A percentile compares a stretch with the other conserved stretches of the same genome.
phyloP scores from a whole-genome alignment of 2,797 vertebrate species.

The Paratrypauchen microcephalus region DNA sequence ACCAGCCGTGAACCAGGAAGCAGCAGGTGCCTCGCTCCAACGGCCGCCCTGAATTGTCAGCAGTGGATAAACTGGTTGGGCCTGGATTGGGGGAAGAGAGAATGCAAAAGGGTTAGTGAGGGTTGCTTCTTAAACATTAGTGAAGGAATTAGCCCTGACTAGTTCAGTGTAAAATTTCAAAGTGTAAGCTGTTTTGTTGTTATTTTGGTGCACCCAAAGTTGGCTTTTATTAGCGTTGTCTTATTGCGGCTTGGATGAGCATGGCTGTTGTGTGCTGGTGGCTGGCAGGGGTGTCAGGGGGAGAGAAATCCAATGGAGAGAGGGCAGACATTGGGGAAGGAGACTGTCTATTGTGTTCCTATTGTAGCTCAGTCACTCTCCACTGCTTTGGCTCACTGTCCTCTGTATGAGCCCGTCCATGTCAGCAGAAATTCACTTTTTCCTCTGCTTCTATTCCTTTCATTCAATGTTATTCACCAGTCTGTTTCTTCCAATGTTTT shows the following conservation, averaged over 20 bases:
- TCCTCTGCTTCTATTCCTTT: slow-evolving; percentile 50
- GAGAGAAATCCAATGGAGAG: slow-evolving; percentile 57
- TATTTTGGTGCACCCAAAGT: slow-evolving; percentile 29
- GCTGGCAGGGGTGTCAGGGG: slow-evolving; percentile 54
- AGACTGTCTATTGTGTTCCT: slow-evolving; percentile 68
- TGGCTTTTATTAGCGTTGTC: slow-evolving; percentile 71
- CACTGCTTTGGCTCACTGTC: slow-evolving; percentile 70
- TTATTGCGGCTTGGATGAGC: slow-evolving; percentile 71
- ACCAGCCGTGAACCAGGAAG: slow-evolving; percentile 75
- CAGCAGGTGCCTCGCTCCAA: slow-evolving; percentile 78
- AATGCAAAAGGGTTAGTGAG: slow-evolving; percentile 45
- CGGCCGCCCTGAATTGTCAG: slow-evolving; percentile 66
- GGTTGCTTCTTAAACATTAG: slow-evolving; percentile 66
- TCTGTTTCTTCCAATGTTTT: slow-evolving; percentile 55
- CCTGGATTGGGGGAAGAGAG: slow-evolving; percentile 50
- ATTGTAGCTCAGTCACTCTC: slow-evolving; percentile 75
- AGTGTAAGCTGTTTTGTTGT: slow-evolving; percentile 69
- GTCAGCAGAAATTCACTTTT: slow-evolving; percentile 72
- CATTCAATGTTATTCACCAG: slow-evolving; percentile 42
- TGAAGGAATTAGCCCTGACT: slow-evolving; percentile 71
- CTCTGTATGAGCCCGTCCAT: slow-evolving; percentile 58
- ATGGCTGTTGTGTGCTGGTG: slow-evolving; percentile 54
- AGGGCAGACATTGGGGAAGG: slow-evolving; percentile 55
- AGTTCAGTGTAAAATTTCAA: slow-evolving; percentile 70
- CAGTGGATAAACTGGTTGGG: slow-evolving; percentile 82